Evolutionary conservation across 2,113 vertebrate species (phyloP), one percentile per base, ranked within the genome.

Genomic region (Pleuronectes platessa): DNA sequence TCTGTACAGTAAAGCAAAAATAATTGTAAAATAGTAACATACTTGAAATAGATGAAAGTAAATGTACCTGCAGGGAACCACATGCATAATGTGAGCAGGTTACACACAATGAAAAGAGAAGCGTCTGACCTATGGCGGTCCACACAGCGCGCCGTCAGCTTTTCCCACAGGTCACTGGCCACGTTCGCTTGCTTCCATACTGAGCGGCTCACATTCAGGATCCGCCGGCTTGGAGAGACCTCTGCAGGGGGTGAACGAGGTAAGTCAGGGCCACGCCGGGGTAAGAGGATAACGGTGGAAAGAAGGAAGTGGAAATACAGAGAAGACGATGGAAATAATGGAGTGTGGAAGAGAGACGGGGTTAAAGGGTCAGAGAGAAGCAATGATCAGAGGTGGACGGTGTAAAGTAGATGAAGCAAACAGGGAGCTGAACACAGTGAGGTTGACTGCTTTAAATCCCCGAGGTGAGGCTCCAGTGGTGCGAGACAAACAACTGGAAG

Each of bases 151-250:
- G 97, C 97, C 0, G 96, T 97, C 89, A 99, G 90, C 86, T 98
- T 98, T 75, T 99, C 98, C 98, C 97, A 99, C 60, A 98, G 93
- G 90, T 99, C 97, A 1, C 97, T 98, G 79, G 97, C 95, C 84
- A 98, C 97, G 0, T 96, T 99, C 0, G 97, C 98, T 92, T 99
- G 98, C 79, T 99, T 99, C 97, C 98, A 99, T 18, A 99, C 96
- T 7, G 96, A 96, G 58, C 98, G 97, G 79, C 97, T 99, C 81
- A 98, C 94, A 78, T 96, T 97, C 78, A 98, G 93, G 84, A 97
- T 96, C 15, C 96, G 92, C 56, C 95, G 94, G 71, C 94, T 94
- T 1, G 97, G 97, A 58, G 97, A 98, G 42, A 94, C 92, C 87
- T 98, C 98, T 99, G 85, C 2, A 55, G 64, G 71, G 27, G 60